Base-by-base conservation (phyloP, 1,140 invertebrate genomes). In the Brachionus asplanchnoidis region DNA sequence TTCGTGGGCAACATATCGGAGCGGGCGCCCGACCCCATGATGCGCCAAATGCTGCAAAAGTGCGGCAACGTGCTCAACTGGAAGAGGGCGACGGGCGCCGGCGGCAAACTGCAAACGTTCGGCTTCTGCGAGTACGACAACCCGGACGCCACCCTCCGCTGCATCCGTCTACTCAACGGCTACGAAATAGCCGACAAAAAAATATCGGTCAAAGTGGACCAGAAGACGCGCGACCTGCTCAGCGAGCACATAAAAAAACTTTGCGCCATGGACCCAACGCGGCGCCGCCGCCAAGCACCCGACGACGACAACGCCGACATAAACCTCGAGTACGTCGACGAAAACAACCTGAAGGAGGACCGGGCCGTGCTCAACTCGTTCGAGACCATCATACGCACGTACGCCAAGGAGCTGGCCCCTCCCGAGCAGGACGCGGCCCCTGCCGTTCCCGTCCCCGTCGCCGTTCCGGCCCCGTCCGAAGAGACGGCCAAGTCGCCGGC, bases 1-100 rank as follows among this genome's bases (percentile, higher is more conserved):
- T 99, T 99, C 91, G 95, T 98, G 66, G 97, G 97, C 26, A 99
- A 99, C 90, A 99, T 99, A 84, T 95, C 95, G 87, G 95, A 98
- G 86, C 93, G 94, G 87, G 96, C 96, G 60, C 95, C 96, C 0
- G 97, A 99, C 89, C 92, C 94, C 9, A 95, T 99, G 94, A 94
- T 99, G 9, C 92, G 96, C 86, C 94, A 95, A 87, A 94, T 99
- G 87, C 91, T 99, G 68, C 93, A 91, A 91, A 88, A 90, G 87
- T 92, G 97, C 92, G 97, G 97, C 1, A 93, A 94, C 86, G 95
- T 99, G 26, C 90, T 96, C 2, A 95, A 94, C 86, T 99, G 97
- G 97, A 99, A 99, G 89, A 92, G 97, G 86, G 96, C 99, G 8
- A 96, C 97, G 89, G 93, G 93, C 78, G 91, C 92, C 1, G 92